Base-by-base conservation (phyloP, 2,888 invertebrate species). In the Torymus aiolomorphi region DNA sequence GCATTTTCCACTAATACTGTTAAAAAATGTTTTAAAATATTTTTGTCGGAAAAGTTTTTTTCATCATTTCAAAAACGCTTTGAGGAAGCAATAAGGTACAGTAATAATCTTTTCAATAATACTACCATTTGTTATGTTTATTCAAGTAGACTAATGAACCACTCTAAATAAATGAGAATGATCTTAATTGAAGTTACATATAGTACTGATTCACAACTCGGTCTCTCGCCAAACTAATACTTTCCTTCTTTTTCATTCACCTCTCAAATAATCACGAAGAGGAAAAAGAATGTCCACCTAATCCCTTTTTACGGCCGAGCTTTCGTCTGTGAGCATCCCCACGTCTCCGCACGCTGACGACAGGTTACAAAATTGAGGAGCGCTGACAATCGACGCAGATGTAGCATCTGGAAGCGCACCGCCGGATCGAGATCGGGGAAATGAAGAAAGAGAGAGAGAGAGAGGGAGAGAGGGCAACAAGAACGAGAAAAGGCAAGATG, bases 401-500 rank as follows among this genome's bases (percentile, higher is more conserved):
- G 51, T 67, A 31, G 75, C 4, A 42, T 24, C 13, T 13, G 49
- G 13, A 16, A 24, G n/a, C 4, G 14, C 49, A 12, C 42, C 14
- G 18, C 24, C 24, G 31, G 54, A 62, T 54, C 52, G 18, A 20
- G 59, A 49, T 18, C 16, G 49, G 59, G 10, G 24, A 18, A 70
- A 73, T 54, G 63, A n/a, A 31, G 57, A 52, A 16, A 10, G 51
- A 5, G 65, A 31, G 18, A 59, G 14, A 63, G 74, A 51, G 63
- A 13, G 14, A 13, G 56, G 12, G 10, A 70, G 51, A 24, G 61
- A 56, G 61, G 10, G 16, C 11, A 18, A 65, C 24, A 72, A 57
- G 54, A 8, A 51, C 2, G 42, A 62, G 13, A 51, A 70, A 66
- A 76, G 76, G 57, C 63, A 62, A 76, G 72, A 81, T 77, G 80